Evolutionary conservation across 2,797 vertebrate species (phyloP).

Genomic region (Echiichthys vipera): DNA sequence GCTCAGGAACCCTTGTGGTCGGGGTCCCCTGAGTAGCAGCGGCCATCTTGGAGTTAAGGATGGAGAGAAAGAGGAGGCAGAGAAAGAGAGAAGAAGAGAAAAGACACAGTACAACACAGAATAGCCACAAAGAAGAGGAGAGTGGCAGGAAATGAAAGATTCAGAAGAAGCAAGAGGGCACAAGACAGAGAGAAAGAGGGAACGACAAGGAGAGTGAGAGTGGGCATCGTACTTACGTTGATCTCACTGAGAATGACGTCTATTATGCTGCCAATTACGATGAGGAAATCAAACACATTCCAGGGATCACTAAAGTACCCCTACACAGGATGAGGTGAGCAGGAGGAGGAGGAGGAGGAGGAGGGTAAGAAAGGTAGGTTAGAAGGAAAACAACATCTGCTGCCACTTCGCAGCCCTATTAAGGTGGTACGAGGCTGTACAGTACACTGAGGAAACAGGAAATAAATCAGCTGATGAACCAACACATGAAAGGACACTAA

Average conservation of each 20-base stretch:
- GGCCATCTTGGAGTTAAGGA: slow-evolving; percentile 77
- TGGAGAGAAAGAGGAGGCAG: slow-evolving; percentile 49
- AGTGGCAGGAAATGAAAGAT: slow-evolving; percentile 47
- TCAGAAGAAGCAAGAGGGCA: slow-evolving; percentile 46
- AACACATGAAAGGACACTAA: slow-evolving; percentile 37
- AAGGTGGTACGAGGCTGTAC: slow-evolving; percentile 58
- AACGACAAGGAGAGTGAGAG: slow-evolving; percentile 55
- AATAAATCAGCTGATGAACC: slow-evolving; percentile 49
- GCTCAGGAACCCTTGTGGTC: slow-evolving; percentile 45
- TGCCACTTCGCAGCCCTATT: slow-evolving; percentile 71
- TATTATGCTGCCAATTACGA: slow-evolving; percentile 99
- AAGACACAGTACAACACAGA: slow-evolving; percentile 61
- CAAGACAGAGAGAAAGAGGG: slow-evolving; percentile 55
- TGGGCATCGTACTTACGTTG: slow-evolving; percentile 96
- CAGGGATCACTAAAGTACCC: slow-evolving; percentile 99
- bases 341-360: slow-evolving; percentile 77
- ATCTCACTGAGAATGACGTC: slow-evolving; percentile 99
- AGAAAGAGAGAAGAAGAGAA: slow-evolving; percentile 52
- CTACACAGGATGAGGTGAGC: slow-evolving; percentile 95
- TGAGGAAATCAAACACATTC: slow-evolving; percentile 99
- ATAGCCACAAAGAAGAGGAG: slow-evolving; percentile 50
- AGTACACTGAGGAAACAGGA: slow-evolving; percentile 39
- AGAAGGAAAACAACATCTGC: slow-evolving; percentile 84
- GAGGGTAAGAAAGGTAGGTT: slow-evolving; percentile 88
- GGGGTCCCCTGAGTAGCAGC: slow-evolving; percentile 60